Evolutionary conservation across 1,140 invertebrate species (phyloP), one percentile per base, ranked within the genome.

Genomic region (Caenorhabditis tropicalis): DNA sequence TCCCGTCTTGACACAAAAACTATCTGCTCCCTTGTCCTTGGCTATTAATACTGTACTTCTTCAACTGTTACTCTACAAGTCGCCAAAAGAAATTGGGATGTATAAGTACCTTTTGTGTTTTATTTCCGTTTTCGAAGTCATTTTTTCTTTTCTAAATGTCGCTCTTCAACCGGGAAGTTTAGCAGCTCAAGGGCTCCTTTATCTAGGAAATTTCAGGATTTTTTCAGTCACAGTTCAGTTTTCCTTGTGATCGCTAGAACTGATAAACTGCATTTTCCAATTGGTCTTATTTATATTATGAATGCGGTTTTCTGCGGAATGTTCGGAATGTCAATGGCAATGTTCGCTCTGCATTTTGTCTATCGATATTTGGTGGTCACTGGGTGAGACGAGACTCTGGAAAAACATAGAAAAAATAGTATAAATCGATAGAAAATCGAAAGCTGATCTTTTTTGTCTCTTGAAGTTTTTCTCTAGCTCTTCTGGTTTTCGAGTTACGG

Each of bases 251-350:
- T 65, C 16, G 58, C 16, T 65, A 33, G 58, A 65, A 65, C 3
- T 19, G 58, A 65, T 19, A 12, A 31, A 33, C 7, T 65, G 15
- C 24, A 65, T 19, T 19, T 65, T 15, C 58, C 58, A 65, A 1
- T 65, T 2, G 33, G 29, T 15, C 19, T 65, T 9, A 65, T 65
- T 19, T 65, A 36, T 19, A 65, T 65, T 33, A 19, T 7, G 10
- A 19, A 65, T 36, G 29, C 5, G 7, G 0, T 65, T 12, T 36
- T 65, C 2, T 65, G 58, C n/a, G 58, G 58, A 65, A 65, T 65
- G 58, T 65, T 65, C 24, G 58, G 58, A 65, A 65, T 65, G 58
- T 65, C 58, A 16, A 65, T 65, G 58, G 58, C 58, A 33, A 16
- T 65, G 2, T 65, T 65, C 36, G 58, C 58, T 33, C 29, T 65